phyloP scores from a whole-genome alignment of 2,888 invertebrate species.

The Amphipyra berbera region DNA sequence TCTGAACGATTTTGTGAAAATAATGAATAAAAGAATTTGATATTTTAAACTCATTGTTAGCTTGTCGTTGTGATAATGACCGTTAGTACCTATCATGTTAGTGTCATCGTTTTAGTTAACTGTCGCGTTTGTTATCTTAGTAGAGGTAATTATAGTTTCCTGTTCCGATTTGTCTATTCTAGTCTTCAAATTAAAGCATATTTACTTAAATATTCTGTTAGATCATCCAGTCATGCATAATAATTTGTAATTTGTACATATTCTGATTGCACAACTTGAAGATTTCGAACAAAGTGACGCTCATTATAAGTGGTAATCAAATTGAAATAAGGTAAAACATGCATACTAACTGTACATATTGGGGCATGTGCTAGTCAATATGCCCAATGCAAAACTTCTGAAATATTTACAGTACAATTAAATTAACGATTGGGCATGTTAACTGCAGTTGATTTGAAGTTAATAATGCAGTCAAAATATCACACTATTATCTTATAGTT shows the following conservation, averaged over 20 bases:
- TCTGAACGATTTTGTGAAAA: conserved; percentile 29
- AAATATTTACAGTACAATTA: conserved; percentile 17
- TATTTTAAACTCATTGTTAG: conserved; percentile 41
- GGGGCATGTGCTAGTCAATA: conserved; percentile 41
- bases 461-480: conserved; percentile 47
- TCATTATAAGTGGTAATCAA: conserved; percentile 29
- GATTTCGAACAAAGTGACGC: conserved; percentile 53
- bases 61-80: conserved; percentile 55
- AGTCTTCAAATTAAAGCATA: conserved; percentile 77
- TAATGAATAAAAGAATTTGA: conserved; percentile 29
- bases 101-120: conserved; percentile 55
- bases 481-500: conserved; percentile 9
- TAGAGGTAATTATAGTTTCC: conserved; percentile 55
- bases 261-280: conserved; percentile 82
- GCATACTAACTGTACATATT: conserved; percentile 16
- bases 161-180: conserved; percentile 71
- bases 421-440: conserved; percentile 51
- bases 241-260: conserved; percentile 81
- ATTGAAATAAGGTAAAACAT: conserved; percentile 29
- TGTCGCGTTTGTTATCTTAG: conserved; percentile 50
- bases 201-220: conserved; percentile 66
- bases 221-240: conserved; percentile 68
- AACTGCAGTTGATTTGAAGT: conserved; percentile 80
- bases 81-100: conserved; percentile 55
- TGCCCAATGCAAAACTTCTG: conserved; percentile 23